Evolutionary conservation across 1,140 invertebrate genomes (phyloP), one percentile per base, ranked within the genome.

Genomic region (Panulirus ornatus): DNA sequence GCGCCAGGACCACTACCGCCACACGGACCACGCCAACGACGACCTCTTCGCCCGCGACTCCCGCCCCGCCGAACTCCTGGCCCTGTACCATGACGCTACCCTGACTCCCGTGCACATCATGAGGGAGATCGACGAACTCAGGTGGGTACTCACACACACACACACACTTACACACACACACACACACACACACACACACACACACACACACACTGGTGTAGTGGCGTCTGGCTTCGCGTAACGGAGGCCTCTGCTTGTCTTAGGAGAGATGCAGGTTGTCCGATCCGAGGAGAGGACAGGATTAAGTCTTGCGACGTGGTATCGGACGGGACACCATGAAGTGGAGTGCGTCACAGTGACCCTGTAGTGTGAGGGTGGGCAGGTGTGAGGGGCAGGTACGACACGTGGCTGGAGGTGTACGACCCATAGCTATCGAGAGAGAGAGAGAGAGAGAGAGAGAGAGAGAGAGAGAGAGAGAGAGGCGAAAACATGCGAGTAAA

Each of bases 61-160:
- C 16, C 63, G 63, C 14, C 79, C 87, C 16, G 42, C 70, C 19
- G 42, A 82, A 14, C n/a, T 89, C 40, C 40, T 73, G 19, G n/a
- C 34, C 47, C 87, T 89, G 11, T 89, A 89, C 51, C 63, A 58
- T 66, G 63, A 75, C 42, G 87, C 87, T 30, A 40, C 22, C 78
- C 58, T 83, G 63, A 89, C 87, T n/a, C 87, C 87, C 47, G 30
- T 89, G 16, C 87, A 82, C 47, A 89, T 89, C 79, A 89, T 89
- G 87, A 30, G 87, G 19, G 87, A 89, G 58, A 89, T 89, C 40
- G 87, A 89, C 42, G 66, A 83, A 54, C 87, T 89, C 42, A 82
- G 87, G 87, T 89, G 51, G 2, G 87, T 73, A 5, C 14, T 5
- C 71, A 75, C 71, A 75, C 71, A 75, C 71, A 75, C 71, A 75